phyloP scores from a whole-genome alignment of 2,888 invertebrate genomes.

The Eupithecia subumbrata region DNA sequence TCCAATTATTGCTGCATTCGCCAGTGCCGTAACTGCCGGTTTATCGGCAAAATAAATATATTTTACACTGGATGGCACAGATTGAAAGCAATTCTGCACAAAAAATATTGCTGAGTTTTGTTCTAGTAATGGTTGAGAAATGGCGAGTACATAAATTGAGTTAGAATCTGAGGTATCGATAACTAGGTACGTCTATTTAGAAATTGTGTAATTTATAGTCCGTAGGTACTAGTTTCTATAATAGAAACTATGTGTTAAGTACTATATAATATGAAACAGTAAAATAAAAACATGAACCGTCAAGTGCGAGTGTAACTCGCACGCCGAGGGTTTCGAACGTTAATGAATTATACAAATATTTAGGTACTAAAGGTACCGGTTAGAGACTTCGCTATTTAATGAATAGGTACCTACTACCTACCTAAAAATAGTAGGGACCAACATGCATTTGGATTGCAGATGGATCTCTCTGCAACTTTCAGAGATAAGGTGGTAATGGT shows the following conservation, averaged over 20 bases:
- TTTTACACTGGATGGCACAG: conserved; percentile 50
- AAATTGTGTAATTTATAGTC: neutral
- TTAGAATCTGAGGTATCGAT: neutral
- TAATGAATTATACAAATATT: no score
- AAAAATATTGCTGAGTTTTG: conserved; percentile 7
- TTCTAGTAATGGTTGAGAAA: neutral
- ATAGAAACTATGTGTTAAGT: neutral
- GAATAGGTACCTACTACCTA: no score
- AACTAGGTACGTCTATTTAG: neutral
- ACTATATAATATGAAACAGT: neutral
- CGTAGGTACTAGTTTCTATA: neutral
- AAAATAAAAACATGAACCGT: no score
- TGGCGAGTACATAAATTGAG: neutral
- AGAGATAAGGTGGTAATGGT: no score
- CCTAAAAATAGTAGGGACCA: no score
- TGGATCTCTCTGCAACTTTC: no score
- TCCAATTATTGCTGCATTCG: conserved; percentile 59
- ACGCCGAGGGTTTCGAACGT: no score
- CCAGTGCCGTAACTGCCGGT: conserved; percentile 59
- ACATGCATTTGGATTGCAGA: no score
- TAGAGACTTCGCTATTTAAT: no score
- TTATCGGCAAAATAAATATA: conserved; percentile 60
- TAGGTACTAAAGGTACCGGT: no score
- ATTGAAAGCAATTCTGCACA: neutral
- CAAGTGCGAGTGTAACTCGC: no score